These are phyloP conservation scores for Tautogolabrus adspersus DNA, from an alignment of 2,113 vertebrate genomes.

Conservation along the genomic window DNA sequence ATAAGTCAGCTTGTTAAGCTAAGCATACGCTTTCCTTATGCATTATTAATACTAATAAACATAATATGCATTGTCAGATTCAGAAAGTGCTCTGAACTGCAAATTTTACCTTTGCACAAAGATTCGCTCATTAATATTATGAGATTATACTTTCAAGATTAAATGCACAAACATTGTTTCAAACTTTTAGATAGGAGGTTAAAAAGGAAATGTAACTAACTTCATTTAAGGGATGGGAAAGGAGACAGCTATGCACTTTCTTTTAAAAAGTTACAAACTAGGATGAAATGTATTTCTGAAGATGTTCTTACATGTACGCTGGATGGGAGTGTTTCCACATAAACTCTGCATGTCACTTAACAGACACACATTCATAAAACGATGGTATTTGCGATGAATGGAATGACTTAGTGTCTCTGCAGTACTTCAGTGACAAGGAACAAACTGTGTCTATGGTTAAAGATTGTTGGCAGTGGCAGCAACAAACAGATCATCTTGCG, in stretches of 20 bases:
- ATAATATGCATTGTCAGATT: constrained; percentile 4
- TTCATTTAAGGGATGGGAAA: background rate
- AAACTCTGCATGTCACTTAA: background rate
- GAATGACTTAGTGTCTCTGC: constrained; percentile 8
- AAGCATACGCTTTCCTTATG: background rate
- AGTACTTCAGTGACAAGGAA: background rate
- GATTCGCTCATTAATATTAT: background rate
- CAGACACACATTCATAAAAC: constrained; percentile 9
- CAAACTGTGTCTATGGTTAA: constrained; percentile 20
- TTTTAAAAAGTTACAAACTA: no score
- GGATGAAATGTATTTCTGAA: no score
- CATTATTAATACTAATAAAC: constrained; percentile 11
- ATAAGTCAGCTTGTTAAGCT: background rate
- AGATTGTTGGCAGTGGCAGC: constrained; percentile 14
- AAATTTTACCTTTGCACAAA: background rate
- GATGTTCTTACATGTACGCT: background rate
- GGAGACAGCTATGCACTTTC: no score
- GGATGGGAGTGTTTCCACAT: constrained; percentile 11
- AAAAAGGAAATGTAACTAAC: background rate
- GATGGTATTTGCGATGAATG: background rate
- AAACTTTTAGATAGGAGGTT: background rate
- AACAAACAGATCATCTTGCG: constrained; percentile 17
- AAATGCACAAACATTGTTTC: background rate
- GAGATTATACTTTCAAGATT: background rate
- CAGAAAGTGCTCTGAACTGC: background rate